Evolutionary conservation across 1,140 invertebrate species (phyloP), one percentile per base, ranked within the genome.

Genomic region (Pinna nobilis): DNA sequence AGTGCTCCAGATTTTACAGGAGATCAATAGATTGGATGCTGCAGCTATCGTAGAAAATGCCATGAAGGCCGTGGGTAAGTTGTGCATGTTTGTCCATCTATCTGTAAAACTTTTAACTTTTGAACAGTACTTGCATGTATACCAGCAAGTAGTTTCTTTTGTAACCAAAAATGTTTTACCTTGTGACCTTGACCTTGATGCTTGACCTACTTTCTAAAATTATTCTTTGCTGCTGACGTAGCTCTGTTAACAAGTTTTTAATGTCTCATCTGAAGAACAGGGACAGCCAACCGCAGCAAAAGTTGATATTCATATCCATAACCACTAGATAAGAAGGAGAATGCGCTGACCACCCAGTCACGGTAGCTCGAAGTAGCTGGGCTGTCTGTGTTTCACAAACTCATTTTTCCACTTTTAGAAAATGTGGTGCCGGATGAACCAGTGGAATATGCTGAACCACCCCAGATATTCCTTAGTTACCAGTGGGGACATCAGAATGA

Each of bases 401-500:
- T n/a, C n/a, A n/a, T n/a, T 15, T 32, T n/a, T 18, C 1, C 23
- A 9, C 30, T 44, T 41, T 3, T 68, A 86, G 85, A 82, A 25
- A 70, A 76, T 33, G 79, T 87, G 13, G 84, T 84, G 18, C 79
- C 82, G 47, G 85, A 87, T 59, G 86, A 86, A 33, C 78, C 79
- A n/a, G 78, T 85, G 53, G 82, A 85, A 23, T 82, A 84, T 35
- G 25, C 70, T 13, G 67, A 39, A 2, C 85, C 85, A 15, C 86
- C 86, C 28, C 70, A 74, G 4, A 77, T 88, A 11, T 88, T 88
- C 76, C 70, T 88, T 49, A 87, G 86, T 70, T 88, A 87, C 71
- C 86, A 88, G 73, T 88, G 87, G 87, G 81, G 80, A 47, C 74
- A 83, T 49, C 86, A 87, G 60, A 67, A 78, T 20, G 83, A 87